phyloP scores from a whole-genome alignment of 2,113 vertebrate species.

The Ranitomeya imitator region DNA sequence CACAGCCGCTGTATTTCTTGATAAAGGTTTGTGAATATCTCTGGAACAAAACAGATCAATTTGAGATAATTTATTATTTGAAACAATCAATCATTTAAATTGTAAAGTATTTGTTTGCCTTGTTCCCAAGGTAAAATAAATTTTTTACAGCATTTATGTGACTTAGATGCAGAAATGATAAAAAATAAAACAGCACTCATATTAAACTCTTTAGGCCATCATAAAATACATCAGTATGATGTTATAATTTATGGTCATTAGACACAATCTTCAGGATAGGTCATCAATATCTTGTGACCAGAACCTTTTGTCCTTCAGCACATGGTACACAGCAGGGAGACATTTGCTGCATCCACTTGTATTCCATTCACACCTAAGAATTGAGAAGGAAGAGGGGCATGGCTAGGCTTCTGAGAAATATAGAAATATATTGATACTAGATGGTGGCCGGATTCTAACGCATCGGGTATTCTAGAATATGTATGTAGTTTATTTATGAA shows the following conservation, averaged over 20 bases:
- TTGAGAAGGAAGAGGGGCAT: too few species aligned
- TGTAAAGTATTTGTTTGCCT: neutral
- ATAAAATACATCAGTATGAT: neutral
- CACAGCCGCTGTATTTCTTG: conserved; percentile 19
- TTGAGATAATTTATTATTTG: conserved; percentile 24
- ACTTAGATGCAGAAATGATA: neutral
- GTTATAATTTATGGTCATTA: neutral
- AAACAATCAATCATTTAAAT: neutral
- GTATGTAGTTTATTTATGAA: too few species aligned
- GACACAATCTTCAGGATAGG: neutral
- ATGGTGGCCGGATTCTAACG: too few species aligned
- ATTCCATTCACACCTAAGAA: too few species aligned
- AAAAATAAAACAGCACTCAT: neutral
- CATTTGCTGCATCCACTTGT: too few species aligned
- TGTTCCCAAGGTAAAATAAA: neutral
- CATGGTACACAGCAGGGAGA: too few species aligned
- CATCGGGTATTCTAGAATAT: too few species aligned
- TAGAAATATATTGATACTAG: too few species aligned
- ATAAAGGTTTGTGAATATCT: conserved; percentile 29
- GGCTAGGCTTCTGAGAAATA: too few species aligned
- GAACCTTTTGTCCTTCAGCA: too few species aligned
- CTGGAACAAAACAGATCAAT: conserved; percentile 19
- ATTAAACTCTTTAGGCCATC: neutral
- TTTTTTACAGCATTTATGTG: neutral
- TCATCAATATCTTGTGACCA: too few species aligned